Conservation (phyloP, 2,113 vertebrate genomes). For the Centropus bengalensis region DNA sequence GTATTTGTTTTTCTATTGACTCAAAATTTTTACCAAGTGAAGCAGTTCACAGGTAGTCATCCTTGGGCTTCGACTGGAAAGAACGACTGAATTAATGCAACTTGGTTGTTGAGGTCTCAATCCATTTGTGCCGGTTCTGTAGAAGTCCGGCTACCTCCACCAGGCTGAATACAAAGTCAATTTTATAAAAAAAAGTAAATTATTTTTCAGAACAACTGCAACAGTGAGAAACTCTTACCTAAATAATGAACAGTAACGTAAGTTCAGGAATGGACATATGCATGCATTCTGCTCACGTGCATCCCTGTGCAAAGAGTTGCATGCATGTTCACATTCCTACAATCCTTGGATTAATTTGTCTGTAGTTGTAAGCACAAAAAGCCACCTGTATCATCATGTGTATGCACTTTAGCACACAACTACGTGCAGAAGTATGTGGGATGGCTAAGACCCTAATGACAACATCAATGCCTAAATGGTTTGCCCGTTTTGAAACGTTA, state of each 20-base stretch:
- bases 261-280: neutral
- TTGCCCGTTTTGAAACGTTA: neutral
- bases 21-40: neutral
- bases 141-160: neutral
- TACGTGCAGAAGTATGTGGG: neutral
- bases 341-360: neutral
- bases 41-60: neutral
- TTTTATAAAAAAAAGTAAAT: neutral
- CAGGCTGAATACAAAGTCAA: neutral
- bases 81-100: neutral
- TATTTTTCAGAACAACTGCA: neutral
- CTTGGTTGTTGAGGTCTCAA: neutral
- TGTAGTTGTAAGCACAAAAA: neutral
- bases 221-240: neutral
- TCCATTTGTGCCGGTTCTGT: neutral
- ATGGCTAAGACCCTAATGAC: neutral
- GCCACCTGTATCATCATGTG: fast-evolving
- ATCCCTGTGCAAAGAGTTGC: neutral
- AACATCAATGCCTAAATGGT: neutral
- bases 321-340: neutral
- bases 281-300: neutral
- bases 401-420: neutral
- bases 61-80: neutral
- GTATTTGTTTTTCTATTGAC: neutral
- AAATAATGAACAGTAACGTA: neutral